Evolutionary conservation across 1,140 invertebrate genomes (phyloP).

Genomic region (Zophobas atratus): DNA sequence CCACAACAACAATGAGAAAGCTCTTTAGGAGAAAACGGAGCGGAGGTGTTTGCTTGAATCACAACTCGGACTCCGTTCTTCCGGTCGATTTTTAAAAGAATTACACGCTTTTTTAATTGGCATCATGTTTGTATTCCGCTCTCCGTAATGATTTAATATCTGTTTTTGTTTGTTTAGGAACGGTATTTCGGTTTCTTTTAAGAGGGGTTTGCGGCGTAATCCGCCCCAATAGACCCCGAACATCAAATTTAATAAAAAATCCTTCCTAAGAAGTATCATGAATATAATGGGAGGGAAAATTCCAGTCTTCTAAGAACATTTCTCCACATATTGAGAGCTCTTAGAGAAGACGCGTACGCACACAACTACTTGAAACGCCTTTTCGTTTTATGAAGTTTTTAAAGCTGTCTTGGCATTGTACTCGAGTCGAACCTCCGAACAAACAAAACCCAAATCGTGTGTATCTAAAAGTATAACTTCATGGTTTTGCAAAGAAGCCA

Average conservation of each 20-base stretch:
- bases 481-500: constrained; percentile 13
- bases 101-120: neutral
- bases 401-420: neutral
- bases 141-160: too few species aligned
- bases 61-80: constrained; percentile 17
- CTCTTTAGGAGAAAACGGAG: constrained; percentile 36
- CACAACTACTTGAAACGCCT: constrained; percentile 9
- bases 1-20: constrained; percentile 47
- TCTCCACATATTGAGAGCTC: neutral
- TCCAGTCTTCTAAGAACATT: constrained; percentile 4
- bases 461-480: constrained; percentile 9
- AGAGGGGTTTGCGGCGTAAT: too few species aligned
- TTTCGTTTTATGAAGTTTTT: constrained; percentile 15
- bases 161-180: too few species aligned
- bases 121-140: too few species aligned
- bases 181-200: too few species aligned
- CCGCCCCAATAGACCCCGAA: neutral
- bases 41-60: constrained; percentile 31
- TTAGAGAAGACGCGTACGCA: constrained; percentile 4
- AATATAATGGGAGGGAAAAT: constrained; percentile 8
- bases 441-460: constrained; percentile 1
- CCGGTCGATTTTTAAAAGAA: constrained; percentile 12
- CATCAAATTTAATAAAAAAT: constrained; percentile 1
- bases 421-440: neutral
- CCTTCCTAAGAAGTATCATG: neutral